Evolutionary conservation across 2,797 vertebrate species (phyloP).

Genomic region (Sebastes matsubarae): DNA sequence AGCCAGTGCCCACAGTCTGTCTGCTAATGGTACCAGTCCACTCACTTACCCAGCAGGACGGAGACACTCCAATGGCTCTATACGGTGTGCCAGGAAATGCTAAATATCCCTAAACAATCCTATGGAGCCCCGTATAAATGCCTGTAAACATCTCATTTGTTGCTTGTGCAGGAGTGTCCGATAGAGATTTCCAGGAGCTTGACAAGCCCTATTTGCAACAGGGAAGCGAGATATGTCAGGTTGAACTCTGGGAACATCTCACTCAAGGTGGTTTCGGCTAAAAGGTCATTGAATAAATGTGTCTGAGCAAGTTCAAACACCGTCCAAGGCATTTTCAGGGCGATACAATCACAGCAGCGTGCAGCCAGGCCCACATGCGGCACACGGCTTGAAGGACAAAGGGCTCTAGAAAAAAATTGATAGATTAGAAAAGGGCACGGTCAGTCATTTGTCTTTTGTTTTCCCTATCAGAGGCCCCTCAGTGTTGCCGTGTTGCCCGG

Average conservation of each 20-base stretch:
- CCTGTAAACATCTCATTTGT: slow-evolving; percentile 17
- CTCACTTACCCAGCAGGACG: slow-evolving; percentile 61
- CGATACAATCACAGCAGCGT: slow-evolving; percentile 49
- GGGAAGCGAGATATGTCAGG: slow-evolving; percentile 43
- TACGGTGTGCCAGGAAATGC: slow-evolving; percentile 43
- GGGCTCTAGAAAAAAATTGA: slow-evolving; percentile 67
- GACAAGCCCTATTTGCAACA: slow-evolving; percentile 31
- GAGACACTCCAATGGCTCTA: slow-evolving; percentile 47
- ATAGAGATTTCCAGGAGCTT: slow-evolving; percentile 46
- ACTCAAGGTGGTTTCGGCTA: slow-evolving; percentile 48
- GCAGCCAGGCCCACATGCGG: slow-evolving; percentile 27
- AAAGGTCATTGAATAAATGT: slow-evolving; percentile 76
- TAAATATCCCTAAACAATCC: slow-evolving; percentile 43
- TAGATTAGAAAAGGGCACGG: slow-evolving; percentile 77
- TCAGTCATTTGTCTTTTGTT: slow-evolving; percentile 79
- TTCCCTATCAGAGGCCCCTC: slow-evolving; percentile 72
- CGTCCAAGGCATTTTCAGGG: slow-evolving; percentile 48
- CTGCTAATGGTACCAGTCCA: slow-evolving; percentile 63
- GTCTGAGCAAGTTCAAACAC: slow-evolving; percentile 57
- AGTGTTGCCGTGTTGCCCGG: slow-evolving; percentile 51
- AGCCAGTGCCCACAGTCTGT: slow-evolving; percentile 60
- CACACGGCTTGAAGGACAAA: slow-evolving; percentile 75
- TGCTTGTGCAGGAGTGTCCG: not conserved
- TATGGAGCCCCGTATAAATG: slow-evolving; percentile 28
- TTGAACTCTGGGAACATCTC: slow-evolving; percentile 48